phyloP scores from a whole-genome alignment of 2,797 vertebrate species.

The Lacerta agilis region DNA sequence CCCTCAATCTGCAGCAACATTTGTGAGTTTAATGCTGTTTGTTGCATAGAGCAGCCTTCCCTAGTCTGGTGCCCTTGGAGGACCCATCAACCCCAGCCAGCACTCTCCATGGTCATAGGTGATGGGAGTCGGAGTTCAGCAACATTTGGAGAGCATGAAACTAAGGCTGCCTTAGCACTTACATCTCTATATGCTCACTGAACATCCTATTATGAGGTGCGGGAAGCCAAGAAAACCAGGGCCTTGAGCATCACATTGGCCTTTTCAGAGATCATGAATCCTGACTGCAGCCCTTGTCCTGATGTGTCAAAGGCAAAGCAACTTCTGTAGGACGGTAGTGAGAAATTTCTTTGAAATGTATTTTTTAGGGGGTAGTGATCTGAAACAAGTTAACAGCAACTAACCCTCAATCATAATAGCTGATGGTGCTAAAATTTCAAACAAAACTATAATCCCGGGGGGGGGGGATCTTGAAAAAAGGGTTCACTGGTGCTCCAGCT shows the following conservation, averaged over 20 bases:
- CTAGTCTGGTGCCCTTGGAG: no score
- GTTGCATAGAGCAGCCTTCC: neutral
- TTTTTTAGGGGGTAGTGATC: slow-evolving; percentile 3
- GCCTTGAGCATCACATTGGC: neutral
- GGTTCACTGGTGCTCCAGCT: neutral
- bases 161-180: neutral
- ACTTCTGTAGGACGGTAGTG: slow-evolving; percentile 41
- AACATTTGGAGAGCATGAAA: neutral
- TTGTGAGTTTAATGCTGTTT: neutral
- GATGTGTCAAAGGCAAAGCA: neutral
- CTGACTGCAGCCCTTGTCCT: neutral
- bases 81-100: no score
- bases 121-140: no score
- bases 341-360: slow-evolving; percentile 16
- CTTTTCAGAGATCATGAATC: no score
- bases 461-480: slow-evolving; percentile 32
- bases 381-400: slow-evolving; percentile 52
- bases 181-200: neutral
- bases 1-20: neutral
- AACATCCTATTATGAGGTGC: neutral
- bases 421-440: slow-evolving; percentile 76
- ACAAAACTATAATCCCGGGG: slow-evolving; percentile 32
- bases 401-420: slow-evolving; percentile 45
- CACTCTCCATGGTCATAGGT: no score
- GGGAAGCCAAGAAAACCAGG: neutral